phyloP scores from a whole-genome alignment of 2,888 invertebrate species.

The Ecliptopera silaceata region DNA sequence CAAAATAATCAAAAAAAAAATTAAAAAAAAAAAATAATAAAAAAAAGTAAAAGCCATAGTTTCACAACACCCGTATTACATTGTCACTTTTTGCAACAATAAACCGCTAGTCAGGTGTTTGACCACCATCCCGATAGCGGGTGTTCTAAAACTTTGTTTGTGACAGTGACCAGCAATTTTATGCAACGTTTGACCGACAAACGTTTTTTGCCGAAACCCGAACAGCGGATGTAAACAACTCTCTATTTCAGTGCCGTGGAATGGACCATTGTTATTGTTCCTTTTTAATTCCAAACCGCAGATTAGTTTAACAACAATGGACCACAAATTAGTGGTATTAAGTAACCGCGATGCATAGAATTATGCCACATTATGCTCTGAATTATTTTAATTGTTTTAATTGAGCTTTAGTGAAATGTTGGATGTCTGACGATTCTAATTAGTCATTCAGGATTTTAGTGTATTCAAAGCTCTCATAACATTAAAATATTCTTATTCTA shows the following conservation, averaged over 20 bases:
- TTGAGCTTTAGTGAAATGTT: not conserved
- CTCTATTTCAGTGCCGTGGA: constrained; percentile 58
- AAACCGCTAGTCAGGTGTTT: not conserved
- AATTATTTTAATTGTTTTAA: constrained; percentile 1
- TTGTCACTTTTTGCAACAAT: not conserved
- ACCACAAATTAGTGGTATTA: constrained; percentile 24
- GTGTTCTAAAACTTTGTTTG: not conserved
- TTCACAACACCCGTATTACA: not conserved
- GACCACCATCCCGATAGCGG: not conserved
- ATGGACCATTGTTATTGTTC: constrained; percentile 30
- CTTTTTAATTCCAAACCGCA: constrained; percentile 26
- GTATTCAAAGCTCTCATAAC: too few relatives aligned
- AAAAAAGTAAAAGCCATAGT: too few relatives aligned
- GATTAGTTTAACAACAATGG: constrained; percentile 18
- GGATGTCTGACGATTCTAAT: not conserved
- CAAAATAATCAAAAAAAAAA: too few relatives aligned
- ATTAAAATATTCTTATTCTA: too few relatives aligned
- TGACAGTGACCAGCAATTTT: constrained; percentile 9
- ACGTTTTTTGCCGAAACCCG: constrained; percentile 49
- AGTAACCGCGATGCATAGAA: constrained; percentile 17
- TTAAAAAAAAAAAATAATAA: too few relatives aligned
- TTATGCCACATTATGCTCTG: constrained; percentile 20
- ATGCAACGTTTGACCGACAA: constrained; percentile 38
- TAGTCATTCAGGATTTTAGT: too few relatives aligned
- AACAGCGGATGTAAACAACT: constrained; percentile 64